These are phyloP conservation scores for Actenoides lindsayi DNA, from an alignment of 2,113 vertebrate genomes.

Conservation along the genomic window DNA sequence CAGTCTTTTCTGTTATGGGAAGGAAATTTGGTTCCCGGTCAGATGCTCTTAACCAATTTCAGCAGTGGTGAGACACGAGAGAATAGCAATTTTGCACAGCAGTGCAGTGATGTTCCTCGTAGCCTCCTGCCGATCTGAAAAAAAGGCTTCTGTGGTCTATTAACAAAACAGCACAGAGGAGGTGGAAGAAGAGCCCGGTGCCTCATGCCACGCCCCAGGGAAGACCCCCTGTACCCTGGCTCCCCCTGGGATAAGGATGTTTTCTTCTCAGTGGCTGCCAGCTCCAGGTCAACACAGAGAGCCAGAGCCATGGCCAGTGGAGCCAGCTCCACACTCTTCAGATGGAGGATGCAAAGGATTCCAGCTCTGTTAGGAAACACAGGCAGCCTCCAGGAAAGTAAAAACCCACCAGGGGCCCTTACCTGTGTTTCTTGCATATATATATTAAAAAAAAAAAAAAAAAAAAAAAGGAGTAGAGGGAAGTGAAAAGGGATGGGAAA, in stretches of 20 bases:
- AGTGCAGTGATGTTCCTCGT: rapidly evolving
- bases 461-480: not conserved
- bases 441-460: not conserved
- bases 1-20: not conserved
- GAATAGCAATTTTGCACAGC: not conserved
- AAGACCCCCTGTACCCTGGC: not conserved
- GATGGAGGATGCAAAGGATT: not conserved
- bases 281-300: rapidly evolving
- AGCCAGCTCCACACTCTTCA: not conserved
- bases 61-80: not conserved
- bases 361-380: not conserved
- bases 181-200: not conserved
- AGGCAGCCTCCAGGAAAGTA: not conserved
- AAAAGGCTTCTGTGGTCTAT: not conserved
- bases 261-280: not conserved
- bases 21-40: not conserved
- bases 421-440: not conserved
- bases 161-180: not conserved
- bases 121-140: not conserved
- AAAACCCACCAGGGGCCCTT: not conserved
- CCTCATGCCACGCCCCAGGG: not conserved
- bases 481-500: not conserved
- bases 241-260: rapidly evolving
- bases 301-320: rapidly evolving
- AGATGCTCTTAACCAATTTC: not conserved